Percentiles rank a stretch among this genome's conserved stretches.
These are phyloP conservation scores for Mus pahari DNA, from an alignment of 2,113 vertebrate genomes.

Conservation along the genomic window DNA sequence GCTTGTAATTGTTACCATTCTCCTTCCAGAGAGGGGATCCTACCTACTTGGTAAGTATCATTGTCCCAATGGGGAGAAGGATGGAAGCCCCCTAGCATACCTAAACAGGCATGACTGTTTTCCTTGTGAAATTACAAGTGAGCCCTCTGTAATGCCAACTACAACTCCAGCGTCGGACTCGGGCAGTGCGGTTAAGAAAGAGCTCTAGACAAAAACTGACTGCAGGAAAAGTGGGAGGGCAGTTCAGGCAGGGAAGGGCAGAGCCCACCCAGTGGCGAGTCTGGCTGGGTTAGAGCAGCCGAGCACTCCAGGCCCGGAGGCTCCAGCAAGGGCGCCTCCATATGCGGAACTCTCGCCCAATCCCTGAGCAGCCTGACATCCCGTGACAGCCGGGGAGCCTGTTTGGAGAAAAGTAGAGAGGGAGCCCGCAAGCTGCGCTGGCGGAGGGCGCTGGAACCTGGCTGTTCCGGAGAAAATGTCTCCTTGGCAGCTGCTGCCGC, in stretches of 20 bases:
- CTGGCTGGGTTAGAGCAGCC: background rate
- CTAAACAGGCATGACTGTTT: background rate
- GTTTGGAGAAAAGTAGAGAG: constrained; percentile 82
- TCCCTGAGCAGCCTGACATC: constrained; percentile 82
- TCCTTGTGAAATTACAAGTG: constrained; percentile 1
- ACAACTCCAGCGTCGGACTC: background rate
- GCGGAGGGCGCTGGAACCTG: constrained; percentile 58
- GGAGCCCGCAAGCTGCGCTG: constrained; percentile 73
- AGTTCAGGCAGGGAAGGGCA: background rate
- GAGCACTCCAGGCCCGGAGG: background rate
- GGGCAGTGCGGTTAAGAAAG: background rate
- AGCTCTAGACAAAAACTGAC: background rate
- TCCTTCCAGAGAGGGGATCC: background rate
- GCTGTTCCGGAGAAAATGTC: constrained; percentile 76
- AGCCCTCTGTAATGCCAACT: background rate
- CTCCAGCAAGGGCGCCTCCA: constrained; percentile 19
- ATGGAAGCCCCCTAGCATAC: no score
- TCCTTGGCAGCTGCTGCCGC: constrained; percentile 73
- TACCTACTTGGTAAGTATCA: background rate
- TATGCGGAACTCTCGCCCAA: constrained; percentile 84
- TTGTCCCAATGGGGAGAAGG: background rate
- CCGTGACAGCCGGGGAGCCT: constrained; percentile 84
- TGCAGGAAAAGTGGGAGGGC: background rate
- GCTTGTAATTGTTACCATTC: constrained; percentile 9
- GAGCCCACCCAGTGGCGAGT: background rate